A percentile compares a stretch with the other conserved stretches of the same genome.
phyloP scores from a whole-genome alignment of 2,113 vertebrate species.

The Caranx melampygus region DNA sequence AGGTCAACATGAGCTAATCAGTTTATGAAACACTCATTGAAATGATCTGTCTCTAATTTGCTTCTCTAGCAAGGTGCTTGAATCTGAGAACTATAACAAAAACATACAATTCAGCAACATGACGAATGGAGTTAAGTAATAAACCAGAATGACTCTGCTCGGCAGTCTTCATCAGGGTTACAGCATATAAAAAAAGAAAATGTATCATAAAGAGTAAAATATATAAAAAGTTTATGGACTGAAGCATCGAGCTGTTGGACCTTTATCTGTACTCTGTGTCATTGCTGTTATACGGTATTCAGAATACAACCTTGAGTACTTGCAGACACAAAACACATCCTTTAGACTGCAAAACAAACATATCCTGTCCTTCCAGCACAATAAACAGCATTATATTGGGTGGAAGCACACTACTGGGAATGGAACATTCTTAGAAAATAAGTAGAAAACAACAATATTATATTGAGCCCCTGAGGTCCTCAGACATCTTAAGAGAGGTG shows the following conservation, averaged over 20 bases:
- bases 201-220: constrained; percentile 50
- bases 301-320: constrained; percentile 67
- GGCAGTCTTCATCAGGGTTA: constrained; percentile 24
- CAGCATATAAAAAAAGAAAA: constrained; percentile 26
- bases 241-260: constrained; percentile 40
- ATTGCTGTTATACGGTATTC: constrained; percentile 54
- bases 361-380: constrained; percentile 72
- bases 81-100: constrained; percentile 33
- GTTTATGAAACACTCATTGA: constrained; percentile 48
- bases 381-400: constrained; percentile 76
- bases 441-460: constrained; percentile 75
- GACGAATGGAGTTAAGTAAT: constrained; percentile 55
- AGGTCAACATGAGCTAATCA: constrained; percentile 59
- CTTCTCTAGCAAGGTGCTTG: constrained; percentile 24
- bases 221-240: constrained; percentile 56
- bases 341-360: constrained; percentile 74
- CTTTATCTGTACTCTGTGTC: constrained; percentile 61
- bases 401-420: constrained; percentile 75
- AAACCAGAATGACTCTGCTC: constrained; percentile 28
- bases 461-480: constrained; percentile 76
- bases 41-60: constrained; percentile 53
- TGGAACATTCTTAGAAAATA: constrained; percentile 74
- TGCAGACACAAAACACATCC: constrained; percentile 74
- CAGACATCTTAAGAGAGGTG: constrained; percentile 69
- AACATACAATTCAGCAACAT: constrained; percentile 51